phyloP scores from a whole-genome alignment of 2,888 invertebrate genomes.

The Synergus itoensis region DNA sequence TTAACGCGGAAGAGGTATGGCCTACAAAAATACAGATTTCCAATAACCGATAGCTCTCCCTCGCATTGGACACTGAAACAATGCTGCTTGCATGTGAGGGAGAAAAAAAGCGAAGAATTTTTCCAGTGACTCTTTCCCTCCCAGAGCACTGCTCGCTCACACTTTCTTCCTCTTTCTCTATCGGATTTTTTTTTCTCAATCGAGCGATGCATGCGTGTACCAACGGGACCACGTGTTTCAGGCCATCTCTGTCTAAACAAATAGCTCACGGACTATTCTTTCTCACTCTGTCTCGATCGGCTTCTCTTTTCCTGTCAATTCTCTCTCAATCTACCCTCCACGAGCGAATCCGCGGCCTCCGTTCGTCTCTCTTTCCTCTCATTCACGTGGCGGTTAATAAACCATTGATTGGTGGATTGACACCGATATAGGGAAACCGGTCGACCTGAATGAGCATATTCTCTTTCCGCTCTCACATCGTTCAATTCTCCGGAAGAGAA shows the following conservation, averaged over 20 bases:
- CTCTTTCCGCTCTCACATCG: slow-evolving; percentile 28
- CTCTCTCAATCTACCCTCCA: slow-evolving; percentile 50
- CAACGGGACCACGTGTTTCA: slow-evolving; percentile 67
- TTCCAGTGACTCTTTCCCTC: slow-evolving; percentile 43
- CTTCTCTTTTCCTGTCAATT: slow-evolving; percentile 59
- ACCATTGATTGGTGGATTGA: slow-evolving; percentile 76
- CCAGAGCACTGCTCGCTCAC: not conserved
- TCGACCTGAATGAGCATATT: slow-evolving; percentile 68
- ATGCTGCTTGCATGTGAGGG: slow-evolving; percentile 45
- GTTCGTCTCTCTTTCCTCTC: slow-evolving; percentile 54
- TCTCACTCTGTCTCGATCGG: slow-evolving; percentile 50
- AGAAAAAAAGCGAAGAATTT: slow-evolving; percentile 27
- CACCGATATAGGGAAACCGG: slow-evolving; percentile 71
- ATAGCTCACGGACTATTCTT: slow-evolving; percentile 44
- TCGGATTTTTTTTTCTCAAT: slow-evolving; percentile 50
- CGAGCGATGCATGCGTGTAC: slow-evolving; percentile 63
- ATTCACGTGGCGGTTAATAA: slow-evolving; percentile 74
- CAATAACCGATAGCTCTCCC: slow-evolving; percentile 73
- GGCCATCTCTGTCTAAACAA: slow-evolving; percentile 65
- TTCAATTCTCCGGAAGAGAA: slow-evolving; percentile 34
- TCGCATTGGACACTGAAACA: slow-evolving; percentile 52
- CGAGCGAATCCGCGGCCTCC: slow-evolving; percentile 14
- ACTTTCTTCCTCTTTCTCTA: slow-evolving; percentile 36
- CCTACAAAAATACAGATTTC: slow-evolving; percentile 77
- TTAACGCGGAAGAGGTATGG: slow-evolving; percentile 62